Evolutionary conservation across 2,113 vertebrate species (phyloP).

Genomic region (Amblyornis subalaris): DNA sequence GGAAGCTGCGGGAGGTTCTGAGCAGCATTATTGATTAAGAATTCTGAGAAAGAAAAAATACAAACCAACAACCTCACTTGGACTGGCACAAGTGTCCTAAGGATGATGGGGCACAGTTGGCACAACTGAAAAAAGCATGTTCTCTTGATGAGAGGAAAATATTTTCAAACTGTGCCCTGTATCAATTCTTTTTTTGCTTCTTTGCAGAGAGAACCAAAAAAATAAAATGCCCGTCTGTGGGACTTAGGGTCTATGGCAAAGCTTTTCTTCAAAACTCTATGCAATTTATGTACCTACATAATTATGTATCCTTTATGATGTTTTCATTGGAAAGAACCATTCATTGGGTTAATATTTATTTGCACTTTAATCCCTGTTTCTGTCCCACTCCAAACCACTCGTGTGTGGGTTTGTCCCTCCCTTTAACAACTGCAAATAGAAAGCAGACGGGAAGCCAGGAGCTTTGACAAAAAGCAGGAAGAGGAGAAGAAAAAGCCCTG

Average conservation of each 20-base stretch:
- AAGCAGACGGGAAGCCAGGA: slow-evolving; percentile 32
- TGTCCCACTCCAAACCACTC: neutral
- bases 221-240: neutral
- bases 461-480: slow-evolving; percentile 42
- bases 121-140: neutral
- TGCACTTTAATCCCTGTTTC: neutral
- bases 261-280: neutral
- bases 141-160: neutral
- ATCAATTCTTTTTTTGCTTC: neutral
- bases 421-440: slow-evolving; percentile 45
- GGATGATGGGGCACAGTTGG: neutral
- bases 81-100: neutral
- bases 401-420: neutral
- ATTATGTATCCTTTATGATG: neutral
- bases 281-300: neutral
- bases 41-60: neutral
- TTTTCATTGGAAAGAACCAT: neutral
- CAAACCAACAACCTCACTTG: neutral
- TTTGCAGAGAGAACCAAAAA: neutral
- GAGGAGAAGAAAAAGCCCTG: slow-evolving; percentile 22
- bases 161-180: neutral
- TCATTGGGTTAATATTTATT: neutral
- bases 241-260: neutral
- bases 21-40: neutral
- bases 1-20: neutral